phyloP scores from a whole-genome alignment of 2,797 vertebrate species.

The Sebastes umbrosus region DNA sequence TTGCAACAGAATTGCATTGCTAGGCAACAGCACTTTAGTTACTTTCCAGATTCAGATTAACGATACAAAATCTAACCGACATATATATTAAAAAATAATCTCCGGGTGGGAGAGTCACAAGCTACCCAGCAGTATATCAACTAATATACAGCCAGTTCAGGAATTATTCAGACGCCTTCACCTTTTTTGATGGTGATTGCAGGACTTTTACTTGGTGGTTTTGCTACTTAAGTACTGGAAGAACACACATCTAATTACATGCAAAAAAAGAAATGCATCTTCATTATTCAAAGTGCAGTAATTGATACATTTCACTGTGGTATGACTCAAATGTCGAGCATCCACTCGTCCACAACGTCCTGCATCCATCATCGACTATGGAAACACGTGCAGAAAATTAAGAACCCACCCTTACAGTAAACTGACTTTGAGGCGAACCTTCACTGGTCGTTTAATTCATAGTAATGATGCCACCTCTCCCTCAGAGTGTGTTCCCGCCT shows the following conservation, averaged over 20 bases:
- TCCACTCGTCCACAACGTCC: not conserved
- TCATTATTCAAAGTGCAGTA: slow-evolving; percentile 10
- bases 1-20: too few species aligned
- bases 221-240: not conserved
- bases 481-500: slow-evolving; percentile 29
- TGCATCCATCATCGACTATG: not conserved
- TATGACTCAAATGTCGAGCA: slow-evolving; percentile 30
- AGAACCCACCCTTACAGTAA: slow-evolving; percentile 18
- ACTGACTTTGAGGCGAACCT: slow-evolving; percentile 9
- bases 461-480: slow-evolving; percentile 46
- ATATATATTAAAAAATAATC: too few species aligned
- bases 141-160: too few species aligned
- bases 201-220: not conserved
- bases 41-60: too few species aligned
- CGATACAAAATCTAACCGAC: too few species aligned
- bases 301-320: slow-evolving; percentile 11
- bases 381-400: slow-evolving; percentile 30
- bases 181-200: too few species aligned
- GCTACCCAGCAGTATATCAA: too few species aligned
- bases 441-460: slow-evolving; percentile 7
- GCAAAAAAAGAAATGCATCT: slow-evolving; percentile 2
- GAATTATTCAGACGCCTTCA: too few species aligned
- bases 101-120: too few species aligned
- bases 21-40: too few species aligned
- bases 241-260: slow-evolving; percentile 1